Base-by-base conservation (phyloP, 2,888 invertebrate genomes). In the Orgyia antiqua region DNA sequence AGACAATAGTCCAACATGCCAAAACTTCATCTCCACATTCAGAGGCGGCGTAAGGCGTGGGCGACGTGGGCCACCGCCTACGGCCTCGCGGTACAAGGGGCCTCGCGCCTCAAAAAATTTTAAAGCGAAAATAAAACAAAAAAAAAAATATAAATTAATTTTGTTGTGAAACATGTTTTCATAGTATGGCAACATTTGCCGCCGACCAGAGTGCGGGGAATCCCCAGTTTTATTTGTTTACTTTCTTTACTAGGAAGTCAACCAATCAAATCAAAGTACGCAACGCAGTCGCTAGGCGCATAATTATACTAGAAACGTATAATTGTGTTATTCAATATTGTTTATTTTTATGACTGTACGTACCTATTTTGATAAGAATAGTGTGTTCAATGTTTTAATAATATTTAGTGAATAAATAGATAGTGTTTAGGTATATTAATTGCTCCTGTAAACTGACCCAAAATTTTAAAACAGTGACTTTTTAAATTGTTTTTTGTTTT, bases 391-490 rank as follows among this genome's bases (percentile, higher is more conserved):
- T n/a, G 20, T 20, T 20, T 20, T n/a, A 20, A 7, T 20, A 20
- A 20, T 20, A 20, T 20, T 20, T 20, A 20, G 20, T 20, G 20
- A 20, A 20, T 20, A 20, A 20, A 20, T 20, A 20, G 20, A 20
- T 20, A 20, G 20, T 20, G 20, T 20, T 5, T 27, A 27, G 27
- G 18, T 27, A 27, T 18, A 27, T 18, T 18, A 18, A 18, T 27
- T 27, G 27, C 27, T 27, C 27, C 27, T 27, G 27, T 27, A 27
- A 27, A 27, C 27, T 27, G 27, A 27, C 27, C 18, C 18, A 18
- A 27, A 27, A 27, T 27, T 27, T 9, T 9, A 27, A 27, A 27
- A 27, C 18, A 27, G 18, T 27, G 27, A 27, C 17, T 17, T 17
- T 11, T 7, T 26, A 5, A 26, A 26, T 26, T 10, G 13, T 26